Evolutionary conservation across 1,140 invertebrate genomes (phyloP).

Genomic region (Harpegnathos saltator): DNA sequence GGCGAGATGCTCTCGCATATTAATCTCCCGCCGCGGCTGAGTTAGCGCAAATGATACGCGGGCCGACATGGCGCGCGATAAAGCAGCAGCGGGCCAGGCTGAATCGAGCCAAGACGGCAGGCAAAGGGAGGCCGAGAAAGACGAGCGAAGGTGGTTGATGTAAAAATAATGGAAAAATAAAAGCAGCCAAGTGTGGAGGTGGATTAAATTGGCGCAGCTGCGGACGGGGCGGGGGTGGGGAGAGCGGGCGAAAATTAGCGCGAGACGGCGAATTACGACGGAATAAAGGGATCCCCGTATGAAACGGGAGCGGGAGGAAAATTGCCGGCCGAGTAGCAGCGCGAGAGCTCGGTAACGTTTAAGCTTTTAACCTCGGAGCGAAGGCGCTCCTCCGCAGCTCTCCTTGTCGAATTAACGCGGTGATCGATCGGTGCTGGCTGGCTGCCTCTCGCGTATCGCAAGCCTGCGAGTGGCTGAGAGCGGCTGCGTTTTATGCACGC

Average conservation of each 20-base stretch:
- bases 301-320: slow-evolving; percentile 31
- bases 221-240: not conserved
- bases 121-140: not conserved
- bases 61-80: not conserved
- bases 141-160: not conserved
- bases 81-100: not conserved
- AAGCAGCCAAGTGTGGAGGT: slow-evolving; percentile 1
- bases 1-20: slow-evolving; percentile 18
- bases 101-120: no score
- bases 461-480: no score
- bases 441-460: no score
- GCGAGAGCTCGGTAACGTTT: slow-evolving; percentile 16
- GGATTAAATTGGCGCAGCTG: slow-evolving; percentile 21
- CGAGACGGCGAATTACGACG: not conserved
- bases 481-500: no score
- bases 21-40: slow-evolving; percentile 30
- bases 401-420: not conserved
- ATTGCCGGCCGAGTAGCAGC: slow-evolving; percentile 1
- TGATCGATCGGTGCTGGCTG: no score
- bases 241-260: slow-evolving; percentile 19
- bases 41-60: slow-evolving; percentile 28
- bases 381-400: not conserved
- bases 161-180: slow-evolving; percentile 29
- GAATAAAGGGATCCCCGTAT: slow-evolving; percentile 15
- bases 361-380: not conserved